These are phyloP conservation scores for Gorsachius magnificus DNA, from an alignment of 2,797 vertebrate genomes.

Conservation along the genomic window DNA sequence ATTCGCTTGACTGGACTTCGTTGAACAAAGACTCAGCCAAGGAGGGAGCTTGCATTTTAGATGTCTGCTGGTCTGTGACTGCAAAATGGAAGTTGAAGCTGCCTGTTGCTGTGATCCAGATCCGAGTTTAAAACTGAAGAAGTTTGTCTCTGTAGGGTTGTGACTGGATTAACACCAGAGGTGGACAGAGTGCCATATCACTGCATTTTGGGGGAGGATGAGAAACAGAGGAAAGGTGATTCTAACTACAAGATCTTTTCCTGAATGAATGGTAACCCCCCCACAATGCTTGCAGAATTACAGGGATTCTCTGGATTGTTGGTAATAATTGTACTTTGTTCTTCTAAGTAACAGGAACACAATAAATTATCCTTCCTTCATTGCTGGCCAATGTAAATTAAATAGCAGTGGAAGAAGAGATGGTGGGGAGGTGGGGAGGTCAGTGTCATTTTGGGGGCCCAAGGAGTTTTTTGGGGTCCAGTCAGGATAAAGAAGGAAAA, in stretches of 20 bases:
- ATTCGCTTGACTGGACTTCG: background rate
- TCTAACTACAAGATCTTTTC: background rate
- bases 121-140: background rate
- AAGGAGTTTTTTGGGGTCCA: background rate
- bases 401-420: background rate
- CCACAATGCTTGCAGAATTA: background rate
- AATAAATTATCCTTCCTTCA: background rate
- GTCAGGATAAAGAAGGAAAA: background rate
- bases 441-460: background rate
- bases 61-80: background rate
- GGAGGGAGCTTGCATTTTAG: background rate
- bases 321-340: background rate
- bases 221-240: background rate
- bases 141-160: rapidly evolving
- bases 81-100: background rate
- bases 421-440: background rate
- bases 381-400: background rate
- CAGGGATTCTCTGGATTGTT: background rate
- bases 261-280: background rate
- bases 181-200: too few relatives aligned
- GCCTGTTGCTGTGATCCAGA: background rate
- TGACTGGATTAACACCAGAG: background rate
- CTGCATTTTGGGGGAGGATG: background rate
- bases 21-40: background rate
- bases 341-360: background rate